Evolutionary conservation across 1,140 invertebrate species (phyloP).

Genomic region (Cardiocondyla obscurior): DNA sequence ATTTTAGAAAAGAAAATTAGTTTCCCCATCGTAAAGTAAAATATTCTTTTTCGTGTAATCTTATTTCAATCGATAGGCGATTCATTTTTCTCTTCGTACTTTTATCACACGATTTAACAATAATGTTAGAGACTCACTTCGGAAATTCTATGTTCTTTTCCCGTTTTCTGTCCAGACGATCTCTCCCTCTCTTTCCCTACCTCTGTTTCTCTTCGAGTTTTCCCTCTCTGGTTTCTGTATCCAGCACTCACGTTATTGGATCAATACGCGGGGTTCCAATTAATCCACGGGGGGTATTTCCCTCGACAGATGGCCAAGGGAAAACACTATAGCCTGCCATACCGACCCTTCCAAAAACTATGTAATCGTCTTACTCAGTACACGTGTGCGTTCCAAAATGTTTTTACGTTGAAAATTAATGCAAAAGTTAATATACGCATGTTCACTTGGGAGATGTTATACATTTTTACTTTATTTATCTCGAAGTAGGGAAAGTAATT

Average conservation of each 20-base stretch:
- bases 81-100: neutral
- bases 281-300: constrained; percentile 74
- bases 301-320: constrained; percentile 76
- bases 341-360: constrained; percentile 62
- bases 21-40: too few relatives aligned
- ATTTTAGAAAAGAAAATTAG: neutral
- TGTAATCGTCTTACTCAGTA: neutral
- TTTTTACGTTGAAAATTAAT: neutral
- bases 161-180: constrained; percentile 48
- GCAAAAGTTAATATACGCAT: neutral
- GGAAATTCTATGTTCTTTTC: constrained; percentile 12
- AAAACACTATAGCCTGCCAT: constrained; percentile 69
- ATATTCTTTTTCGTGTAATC: too few relatives aligned
- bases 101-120: neutral
- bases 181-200: too few relatives aligned
- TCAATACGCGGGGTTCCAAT: constrained; percentile 78
- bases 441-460: neutral
- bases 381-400: neutral
- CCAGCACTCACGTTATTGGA: constrained; percentile 74
- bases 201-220: constrained; percentile 47
- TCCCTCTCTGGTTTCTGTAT: constrained; percentile 61
- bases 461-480: neutral
- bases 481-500: neutral
- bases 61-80: neutral
- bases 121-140: neutral